Evolutionary conservation across 2,797 vertebrate genomes (phyloP).

Genomic region (Gobio occitaniae): DNA sequence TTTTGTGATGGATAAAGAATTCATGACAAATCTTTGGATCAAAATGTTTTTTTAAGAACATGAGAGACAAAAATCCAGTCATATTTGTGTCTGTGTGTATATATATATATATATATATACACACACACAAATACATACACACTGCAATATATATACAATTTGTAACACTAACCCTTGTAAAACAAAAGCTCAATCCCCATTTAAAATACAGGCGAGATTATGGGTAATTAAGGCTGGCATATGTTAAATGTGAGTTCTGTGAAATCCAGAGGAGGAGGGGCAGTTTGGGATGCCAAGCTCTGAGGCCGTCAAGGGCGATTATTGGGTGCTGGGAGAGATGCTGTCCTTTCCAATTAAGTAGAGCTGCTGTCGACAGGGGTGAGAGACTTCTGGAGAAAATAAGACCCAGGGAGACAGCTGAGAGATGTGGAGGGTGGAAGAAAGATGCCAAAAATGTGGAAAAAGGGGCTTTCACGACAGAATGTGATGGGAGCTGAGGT

Average conservation of each 20-base stretch:
- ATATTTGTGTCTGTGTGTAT: too few species aligned
- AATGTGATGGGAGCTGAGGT: neutral
- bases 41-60: neutral
- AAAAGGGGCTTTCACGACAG: neutral
- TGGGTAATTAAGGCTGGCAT: conserved; percentile 40
- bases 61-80: too few species aligned
- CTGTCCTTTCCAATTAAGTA: conserved; percentile 52
- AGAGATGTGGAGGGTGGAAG: conserved; percentile 28
- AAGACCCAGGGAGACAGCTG: conserved; percentile 50
- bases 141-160: neutral
- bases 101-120: too few species aligned
- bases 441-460: conserved; percentile 2
- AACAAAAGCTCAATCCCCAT: neutral
- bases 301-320: conserved; percentile 50
- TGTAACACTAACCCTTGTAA: neutral
- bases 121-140: too few species aligned
- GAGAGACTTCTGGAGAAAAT: conserved; percentile 36
- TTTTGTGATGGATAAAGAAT: too few species aligned
- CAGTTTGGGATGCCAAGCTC: conserved; percentile 20
- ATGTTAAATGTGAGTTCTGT: conserved; percentile 20
- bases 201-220: conserved; percentile 12
- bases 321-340: conserved; percentile 49
- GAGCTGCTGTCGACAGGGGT: conserved; percentile 36
- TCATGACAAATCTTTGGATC: neutral
- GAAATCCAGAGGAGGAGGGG: conserved; percentile 12